phyloP scores from a whole-genome alignment of 2,797 vertebrate species.

The Intellagama lesueurii region DNA sequence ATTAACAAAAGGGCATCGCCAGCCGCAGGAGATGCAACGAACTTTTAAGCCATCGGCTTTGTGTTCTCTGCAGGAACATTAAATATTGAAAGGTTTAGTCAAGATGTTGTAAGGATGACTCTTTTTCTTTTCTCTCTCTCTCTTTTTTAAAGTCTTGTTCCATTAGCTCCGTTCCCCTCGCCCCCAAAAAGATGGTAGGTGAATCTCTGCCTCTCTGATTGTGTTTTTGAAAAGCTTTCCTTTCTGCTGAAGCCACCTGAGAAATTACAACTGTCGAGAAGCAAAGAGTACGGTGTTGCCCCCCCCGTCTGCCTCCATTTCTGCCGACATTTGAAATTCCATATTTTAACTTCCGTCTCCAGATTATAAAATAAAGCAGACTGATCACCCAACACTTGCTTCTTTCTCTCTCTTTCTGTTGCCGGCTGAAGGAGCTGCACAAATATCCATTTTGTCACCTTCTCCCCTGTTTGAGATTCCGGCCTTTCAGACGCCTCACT shows the following conservation, averaged over 20 bases:
- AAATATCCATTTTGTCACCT: constrained; percentile 44
- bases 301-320: constrained; percentile 25
- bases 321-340: constrained; percentile 30
- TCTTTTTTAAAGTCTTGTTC: constrained; percentile 37
- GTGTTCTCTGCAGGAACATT: neutral
- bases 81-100: constrained; percentile 63
- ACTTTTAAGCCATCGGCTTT: neutral
- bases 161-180: constrained; percentile 61
- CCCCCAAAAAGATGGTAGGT: constrained; percentile 53
- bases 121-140: neutral
- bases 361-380: constrained; percentile 60
- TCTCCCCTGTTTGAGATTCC: neutral
- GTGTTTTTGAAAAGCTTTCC: constrained; percentile 21
- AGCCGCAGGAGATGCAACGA: constrained; percentile 32
- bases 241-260: constrained; percentile 60
- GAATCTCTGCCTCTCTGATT: constrained; percentile 46
- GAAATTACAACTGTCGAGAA: constrained; percentile 44
- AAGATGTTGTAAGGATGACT: constrained; percentile 55
- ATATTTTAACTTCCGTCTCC: constrained; percentile 53
- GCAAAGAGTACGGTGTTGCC: neutral
- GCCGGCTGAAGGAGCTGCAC: constrained; percentile 45
- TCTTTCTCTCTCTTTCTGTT: constrained; percentile 43
- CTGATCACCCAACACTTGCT: constrained; percentile 31
- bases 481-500: neutral
- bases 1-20: constrained; percentile 42